phyloP scores from a whole-genome alignment of 2,797 vertebrate species.

The Coranthus polyacanthus region DNA sequence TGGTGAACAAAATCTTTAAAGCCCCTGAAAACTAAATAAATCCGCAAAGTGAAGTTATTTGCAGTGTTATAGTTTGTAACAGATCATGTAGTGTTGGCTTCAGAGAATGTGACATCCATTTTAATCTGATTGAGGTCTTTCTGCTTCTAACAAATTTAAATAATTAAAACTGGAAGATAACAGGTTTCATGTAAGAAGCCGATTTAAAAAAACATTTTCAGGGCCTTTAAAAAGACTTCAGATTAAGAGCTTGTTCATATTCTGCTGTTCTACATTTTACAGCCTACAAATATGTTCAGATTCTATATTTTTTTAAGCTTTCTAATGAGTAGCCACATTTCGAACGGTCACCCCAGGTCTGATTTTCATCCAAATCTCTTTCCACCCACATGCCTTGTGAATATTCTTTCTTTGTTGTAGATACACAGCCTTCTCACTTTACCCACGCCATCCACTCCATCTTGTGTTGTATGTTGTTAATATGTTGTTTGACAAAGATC shows the following conservation, averaged over 20 bases:
- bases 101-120: too few relatives aligned
- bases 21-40: too few relatives aligned
- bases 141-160: too few relatives aligned
- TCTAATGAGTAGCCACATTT: background rate
- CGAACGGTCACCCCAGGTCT: constrained; percentile 9
- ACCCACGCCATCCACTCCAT: constrained; percentile 51
- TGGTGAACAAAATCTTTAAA: too few relatives aligned
- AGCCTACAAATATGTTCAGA: background rate
- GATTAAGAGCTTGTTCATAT: background rate
- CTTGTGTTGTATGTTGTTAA: constrained; percentile 69
- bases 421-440: constrained; percentile 1
- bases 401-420: constrained; percentile 38
- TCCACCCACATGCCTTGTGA: constrained; percentile 9
- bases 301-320: background rate
- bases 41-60: too few relatives aligned
- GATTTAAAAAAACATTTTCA: too few relatives aligned
- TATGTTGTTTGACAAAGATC: constrained; percentile 67
- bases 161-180: too few relatives aligned
- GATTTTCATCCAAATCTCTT: constrained; percentile 29
- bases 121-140: too few relatives aligned
- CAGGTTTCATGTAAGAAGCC: too few relatives aligned
- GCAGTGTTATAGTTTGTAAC: too few relatives aligned
- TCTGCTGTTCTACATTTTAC: background rate
- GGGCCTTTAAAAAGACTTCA: too few relatives aligned
- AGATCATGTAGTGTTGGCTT: too few relatives aligned